Evolutionary conservation across 2,888 invertebrate species (phyloP), one percentile per base, ranked within the genome.

Genomic region (Melanostoma mellinum): DNA sequence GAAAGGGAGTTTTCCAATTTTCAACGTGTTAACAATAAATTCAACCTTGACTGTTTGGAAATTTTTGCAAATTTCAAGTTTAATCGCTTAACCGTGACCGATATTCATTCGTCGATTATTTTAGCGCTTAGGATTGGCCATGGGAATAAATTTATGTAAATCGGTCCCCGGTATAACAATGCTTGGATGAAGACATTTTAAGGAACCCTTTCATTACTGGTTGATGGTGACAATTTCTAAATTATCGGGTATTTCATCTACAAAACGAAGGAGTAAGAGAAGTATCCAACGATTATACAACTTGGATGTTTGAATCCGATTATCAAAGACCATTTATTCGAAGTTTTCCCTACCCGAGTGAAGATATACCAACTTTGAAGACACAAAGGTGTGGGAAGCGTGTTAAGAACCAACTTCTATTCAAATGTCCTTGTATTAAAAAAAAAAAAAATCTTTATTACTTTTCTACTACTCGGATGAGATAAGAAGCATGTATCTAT

Each of bases 61-160:
- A 42, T 60, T 75, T 72, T 75, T 36, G 53, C 44, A 9, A 74
- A 75, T 71, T 78, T 84, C 84, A 84, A 84, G 84, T 84, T 84
- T 78, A 84, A 74, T 71, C 84, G 60, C 61, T 53, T 63, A 74
- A 55, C 78, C 84, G 36, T 84, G 84, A 79, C 74, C 79, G 73
- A 82, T 68, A 78, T 82, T 73, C 33, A 46, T 50, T 63, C 46
- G 20, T 20, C 20, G 65, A 68, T 76, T 82, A 69, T 78, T 78
- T 71, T 65, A 68, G 35, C 36, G 42, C 10, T 35, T 35, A 48
- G 42, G 36, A 42, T 67, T 74, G 74, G 38, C 79, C 67, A 9
- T 84, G 78, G 56, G 5, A 60, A 55, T 35, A 69, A 78, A 74
- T 84, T 36, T 78, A 79, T 75, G 78, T 71, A 75, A 78, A 78